These are phyloP conservation scores for Distichodus sexfasciatus DNA, from an alignment of 2,797 vertebrate genomes.

Conservation along the genomic window DNA sequence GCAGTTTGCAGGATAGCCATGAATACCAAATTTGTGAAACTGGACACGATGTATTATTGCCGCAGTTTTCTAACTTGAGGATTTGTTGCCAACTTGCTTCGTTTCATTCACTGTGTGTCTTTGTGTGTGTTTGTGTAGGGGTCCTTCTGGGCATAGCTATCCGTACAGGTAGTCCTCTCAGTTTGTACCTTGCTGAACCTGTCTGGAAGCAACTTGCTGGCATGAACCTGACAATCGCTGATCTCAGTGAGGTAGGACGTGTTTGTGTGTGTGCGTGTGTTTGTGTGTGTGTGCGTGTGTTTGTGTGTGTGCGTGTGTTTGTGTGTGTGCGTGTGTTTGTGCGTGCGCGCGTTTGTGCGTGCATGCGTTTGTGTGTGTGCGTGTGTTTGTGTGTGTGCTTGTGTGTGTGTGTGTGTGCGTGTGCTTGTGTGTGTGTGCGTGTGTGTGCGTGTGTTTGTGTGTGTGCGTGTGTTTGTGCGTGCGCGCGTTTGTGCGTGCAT, in stretches of 20 bases:
- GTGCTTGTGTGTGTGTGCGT: no score
- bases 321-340: no score
- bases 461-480: no score
- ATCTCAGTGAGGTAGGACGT: slow-evolving; percentile 91
- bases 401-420: no score
- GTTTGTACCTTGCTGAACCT: slow-evolving; percentile 95
- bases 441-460: no score
- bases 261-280: slow-evolving; percentile 5
- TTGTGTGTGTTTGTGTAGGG: slow-evolving; percentile 69
- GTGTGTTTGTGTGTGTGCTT: no score
- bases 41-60: no score
- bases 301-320: not conserved
- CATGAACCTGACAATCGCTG: slow-evolving; percentile 98
- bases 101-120: not conserved
- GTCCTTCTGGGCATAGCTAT: slow-evolving; percentile 96
- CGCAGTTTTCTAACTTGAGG: not conserved
- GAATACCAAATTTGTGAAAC: no score
- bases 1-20: no score
- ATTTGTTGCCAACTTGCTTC: not conserved
- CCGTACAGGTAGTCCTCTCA: slow-evolving; percentile 94
- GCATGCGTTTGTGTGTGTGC: no score
- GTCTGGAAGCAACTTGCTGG: slow-evolving; percentile 99
- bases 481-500: no score
- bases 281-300: not conserved
- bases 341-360: no score